These are phyloP conservation scores for Callospermophilus lateralis DNA, from an alignment of 2,113 vertebrate genomes.

Conservation along the genomic window DNA sequence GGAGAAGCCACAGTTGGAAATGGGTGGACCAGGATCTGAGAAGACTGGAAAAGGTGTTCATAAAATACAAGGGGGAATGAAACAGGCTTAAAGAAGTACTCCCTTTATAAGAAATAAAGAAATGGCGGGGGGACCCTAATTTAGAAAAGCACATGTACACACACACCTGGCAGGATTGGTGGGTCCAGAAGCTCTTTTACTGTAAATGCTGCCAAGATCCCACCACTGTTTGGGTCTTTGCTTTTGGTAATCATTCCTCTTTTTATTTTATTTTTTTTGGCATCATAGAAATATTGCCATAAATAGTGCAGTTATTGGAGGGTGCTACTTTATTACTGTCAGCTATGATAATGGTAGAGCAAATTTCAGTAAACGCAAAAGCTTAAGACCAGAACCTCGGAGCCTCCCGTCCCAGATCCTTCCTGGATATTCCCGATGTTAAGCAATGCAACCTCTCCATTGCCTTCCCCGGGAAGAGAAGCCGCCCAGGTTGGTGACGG, in stretches of 20 bases:
- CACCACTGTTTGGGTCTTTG: not conserved
- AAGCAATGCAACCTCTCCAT: not conserved
- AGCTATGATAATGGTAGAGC: conserved; percentile 78
- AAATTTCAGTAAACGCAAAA: conserved; percentile 83
- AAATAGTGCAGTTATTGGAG: conserved; percentile 84
- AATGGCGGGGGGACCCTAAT: not conserved
- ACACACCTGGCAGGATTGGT: not conserved
- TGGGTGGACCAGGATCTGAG: not conserved
- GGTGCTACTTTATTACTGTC: conserved; percentile 85
- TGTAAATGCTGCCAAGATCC: not conserved
- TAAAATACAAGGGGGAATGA: not conserved
- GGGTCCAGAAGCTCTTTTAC: not conserved
- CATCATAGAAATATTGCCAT: conserved; percentile 81
- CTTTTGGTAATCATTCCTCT: conserved; percentile 73
- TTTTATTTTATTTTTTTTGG: conserved; percentile 66
- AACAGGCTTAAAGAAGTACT: not conserved
- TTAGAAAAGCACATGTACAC: not conserved
- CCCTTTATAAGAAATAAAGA: not conserved
- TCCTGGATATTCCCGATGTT: not conserved
- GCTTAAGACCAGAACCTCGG: conserved; percentile 62
- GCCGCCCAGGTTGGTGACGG: not conserved
- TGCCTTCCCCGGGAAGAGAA: not conserved
- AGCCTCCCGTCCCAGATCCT: not conserved
- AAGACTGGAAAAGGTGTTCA: not conserved
- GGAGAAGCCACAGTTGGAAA: not conserved